A percentile compares a stretch with the other conserved stretches of the same genome.
Evolutionary conservation across 2,113 vertebrate genomes (phyloP).

Genomic region (Paracyprichromis sp.): DNA sequence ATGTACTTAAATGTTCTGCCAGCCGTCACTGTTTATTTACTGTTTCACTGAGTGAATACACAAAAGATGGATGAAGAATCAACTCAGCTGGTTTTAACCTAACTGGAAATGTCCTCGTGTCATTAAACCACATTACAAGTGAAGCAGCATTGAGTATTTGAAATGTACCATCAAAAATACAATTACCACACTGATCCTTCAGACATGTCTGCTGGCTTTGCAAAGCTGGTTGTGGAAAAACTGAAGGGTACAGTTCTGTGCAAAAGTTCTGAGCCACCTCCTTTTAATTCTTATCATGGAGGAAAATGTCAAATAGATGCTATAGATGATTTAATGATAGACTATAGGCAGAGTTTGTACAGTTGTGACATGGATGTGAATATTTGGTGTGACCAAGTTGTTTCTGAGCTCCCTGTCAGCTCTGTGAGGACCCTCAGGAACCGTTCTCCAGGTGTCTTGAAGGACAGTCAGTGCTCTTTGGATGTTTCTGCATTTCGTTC

Average conservation of each 20-base stretch:
- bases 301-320: background rate
- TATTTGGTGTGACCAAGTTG: background rate
- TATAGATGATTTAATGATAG: background rate
- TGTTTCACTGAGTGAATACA: fast-evolving
- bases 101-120: background rate
- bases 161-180: background rate
- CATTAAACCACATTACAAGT: background rate
- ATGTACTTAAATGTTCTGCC: background rate
- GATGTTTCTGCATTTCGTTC: too few species aligned
- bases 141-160: background rate
- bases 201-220: background rate
- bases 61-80: background rate
- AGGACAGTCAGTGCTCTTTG: background rate
- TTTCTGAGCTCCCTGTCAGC: background rate
- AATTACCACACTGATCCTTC: background rate
- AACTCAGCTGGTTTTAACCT: background rate
- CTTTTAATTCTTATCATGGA: background rate
- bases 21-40: background rate
- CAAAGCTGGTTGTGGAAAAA: background rate
- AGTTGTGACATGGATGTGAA: background rate
- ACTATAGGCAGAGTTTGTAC: background rate
- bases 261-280: background rate
- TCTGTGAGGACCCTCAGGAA: background rate
- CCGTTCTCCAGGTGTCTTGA: background rate
- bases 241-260: background rate